Evolutionary conservation across 2,797 vertebrate genomes (phyloP).

Genomic region (Novumbra hubbsi): DNA sequence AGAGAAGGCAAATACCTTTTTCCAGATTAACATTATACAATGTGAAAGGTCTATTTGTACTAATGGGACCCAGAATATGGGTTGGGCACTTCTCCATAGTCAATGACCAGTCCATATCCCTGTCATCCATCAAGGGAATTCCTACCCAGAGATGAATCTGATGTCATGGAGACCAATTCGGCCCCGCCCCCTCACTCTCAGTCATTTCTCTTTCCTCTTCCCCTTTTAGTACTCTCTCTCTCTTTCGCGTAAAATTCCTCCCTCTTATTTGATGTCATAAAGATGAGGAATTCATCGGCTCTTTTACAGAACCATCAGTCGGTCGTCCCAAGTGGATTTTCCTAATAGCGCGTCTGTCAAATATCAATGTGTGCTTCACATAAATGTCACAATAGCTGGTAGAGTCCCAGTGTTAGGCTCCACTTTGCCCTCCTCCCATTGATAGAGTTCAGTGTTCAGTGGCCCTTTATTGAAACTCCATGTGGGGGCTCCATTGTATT

Average conservation of each 20-base stretch:
- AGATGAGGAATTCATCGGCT: slow-evolving; percentile 28
- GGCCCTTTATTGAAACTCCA: slow-evolving; percentile 31
- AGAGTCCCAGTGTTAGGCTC: not conserved
- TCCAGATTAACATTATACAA: no score
- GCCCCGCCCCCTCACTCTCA: not conserved
- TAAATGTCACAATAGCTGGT: not conserved
- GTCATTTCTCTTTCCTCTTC: not conserved
- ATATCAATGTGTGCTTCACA: not conserved
- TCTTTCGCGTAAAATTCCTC: not conserved
- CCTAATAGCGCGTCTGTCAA: slow-evolving; percentile 10
- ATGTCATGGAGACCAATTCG: slow-evolving; percentile 18
- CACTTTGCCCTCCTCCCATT: not conserved
- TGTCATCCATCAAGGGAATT: slow-evolving; percentile 11
- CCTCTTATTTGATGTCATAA: slow-evolving; percentile 6
- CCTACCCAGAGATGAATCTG: not conserved
- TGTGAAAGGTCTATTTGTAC: not conserved
- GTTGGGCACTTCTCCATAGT: not conserved
- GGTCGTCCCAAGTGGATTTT: slow-evolving; percentile 29
- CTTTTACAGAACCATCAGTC: slow-evolving; percentile 27
- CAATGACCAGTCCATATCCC: not conserved
- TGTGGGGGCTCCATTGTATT: slow-evolving; percentile 30
- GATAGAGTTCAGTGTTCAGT: slow-evolving; percentile 8
- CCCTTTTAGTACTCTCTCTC: not conserved
- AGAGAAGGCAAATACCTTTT: not conserved
- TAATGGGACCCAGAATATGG: not conserved